Conservation (phyloP, 2,888 invertebrate genomes). For the Mechanitis messenoides region DNA sequence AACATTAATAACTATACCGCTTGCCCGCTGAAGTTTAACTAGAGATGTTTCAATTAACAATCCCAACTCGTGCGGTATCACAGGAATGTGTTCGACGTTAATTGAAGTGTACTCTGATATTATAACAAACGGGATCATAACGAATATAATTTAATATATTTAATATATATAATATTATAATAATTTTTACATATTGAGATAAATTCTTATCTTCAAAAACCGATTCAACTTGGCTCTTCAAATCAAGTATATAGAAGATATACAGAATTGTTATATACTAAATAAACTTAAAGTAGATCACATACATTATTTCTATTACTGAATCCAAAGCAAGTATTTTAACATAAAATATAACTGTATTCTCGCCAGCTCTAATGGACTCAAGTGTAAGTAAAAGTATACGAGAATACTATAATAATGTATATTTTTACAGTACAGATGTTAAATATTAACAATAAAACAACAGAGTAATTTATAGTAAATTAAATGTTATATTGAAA, state of each 20-base stretch:
- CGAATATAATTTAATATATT: background rate
- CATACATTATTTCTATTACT: background rate
- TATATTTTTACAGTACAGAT: background rate
- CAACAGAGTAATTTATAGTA: too few species aligned
- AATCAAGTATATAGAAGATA: too few species aligned
- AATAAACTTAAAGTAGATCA: background rate
- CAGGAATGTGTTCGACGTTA: background rate
- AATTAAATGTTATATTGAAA: too few species aligned
- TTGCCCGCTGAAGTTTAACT: background rate
- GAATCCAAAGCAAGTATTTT: background rate
- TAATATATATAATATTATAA: too few species aligned
- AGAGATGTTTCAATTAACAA: conserved; percentile 1
- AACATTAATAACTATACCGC: background rate
- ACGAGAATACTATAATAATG: background rate
- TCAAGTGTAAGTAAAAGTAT: background rate
- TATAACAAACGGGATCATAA: background rate
- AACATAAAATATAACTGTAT: background rate
- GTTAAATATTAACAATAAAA: background rate
- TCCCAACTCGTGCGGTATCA: conserved; percentile 3
- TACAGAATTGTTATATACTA: too few species aligned
- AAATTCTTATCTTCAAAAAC: too few species aligned
- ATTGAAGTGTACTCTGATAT: background rate
- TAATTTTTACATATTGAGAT: too few species aligned
- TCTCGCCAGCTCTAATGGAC: conserved; percentile 3
- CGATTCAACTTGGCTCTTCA: too few species aligned